Percentiles rank a stretch among this genome's conserved stretches.
Evolutionary conservation across 1,140 invertebrate species (phyloP).

Genomic region (Aradophagus sp.): DNA sequence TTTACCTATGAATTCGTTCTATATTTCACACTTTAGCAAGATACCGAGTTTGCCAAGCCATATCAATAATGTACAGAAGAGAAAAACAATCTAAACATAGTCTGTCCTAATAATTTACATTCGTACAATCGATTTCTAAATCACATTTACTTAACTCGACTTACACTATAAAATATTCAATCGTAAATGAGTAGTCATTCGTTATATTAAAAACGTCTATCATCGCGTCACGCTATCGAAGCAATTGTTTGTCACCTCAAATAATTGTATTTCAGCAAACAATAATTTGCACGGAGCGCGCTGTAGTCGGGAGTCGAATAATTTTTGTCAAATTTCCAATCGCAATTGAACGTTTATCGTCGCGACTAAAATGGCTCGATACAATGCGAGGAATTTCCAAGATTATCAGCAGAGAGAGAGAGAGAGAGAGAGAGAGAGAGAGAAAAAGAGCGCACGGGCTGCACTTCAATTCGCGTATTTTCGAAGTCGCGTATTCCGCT

Average conservation of each 20-base stretch:
- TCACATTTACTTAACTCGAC: conserved; percentile 39
- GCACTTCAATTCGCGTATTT: conserved; percentile 64
- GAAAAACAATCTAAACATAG: too few relatives aligned
- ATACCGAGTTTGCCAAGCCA: too few relatives aligned
- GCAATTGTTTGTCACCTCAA: conserved; percentile 53
- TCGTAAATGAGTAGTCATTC: conserved; percentile 46
- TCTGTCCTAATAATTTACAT: conserved; percentile 14
- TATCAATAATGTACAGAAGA: too few relatives aligned
- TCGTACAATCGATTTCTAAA: too few relatives aligned
- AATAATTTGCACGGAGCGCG: conserved; percentile 39
- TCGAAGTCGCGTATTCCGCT: conserved; percentile 64
- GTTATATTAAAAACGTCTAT: conserved; percentile 52
- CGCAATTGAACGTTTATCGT: conserved; percentile 19
- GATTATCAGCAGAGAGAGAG: conserved; percentile 23
- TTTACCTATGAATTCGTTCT: neutral
- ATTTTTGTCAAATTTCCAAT: conserved; percentile 44
- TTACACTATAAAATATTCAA: conserved; percentile 29
- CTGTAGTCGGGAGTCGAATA: conserved; percentile 7
- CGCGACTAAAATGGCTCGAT: conserved; percentile 16
- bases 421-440: neutral
- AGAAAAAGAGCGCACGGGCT: conserved; percentile 29
- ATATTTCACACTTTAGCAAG: too few relatives aligned
- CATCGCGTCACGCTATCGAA: conserved; percentile 27
- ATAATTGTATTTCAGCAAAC: conserved; percentile 48
- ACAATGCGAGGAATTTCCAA: conserved; percentile 37